A percentile compares a stretch with the other conserved stretches of the same genome.
These are phyloP conservation scores for Eristalinus sepulchralis DNA, from an alignment of 2,888 invertebrate species.

Conservation along the genomic window DNA sequence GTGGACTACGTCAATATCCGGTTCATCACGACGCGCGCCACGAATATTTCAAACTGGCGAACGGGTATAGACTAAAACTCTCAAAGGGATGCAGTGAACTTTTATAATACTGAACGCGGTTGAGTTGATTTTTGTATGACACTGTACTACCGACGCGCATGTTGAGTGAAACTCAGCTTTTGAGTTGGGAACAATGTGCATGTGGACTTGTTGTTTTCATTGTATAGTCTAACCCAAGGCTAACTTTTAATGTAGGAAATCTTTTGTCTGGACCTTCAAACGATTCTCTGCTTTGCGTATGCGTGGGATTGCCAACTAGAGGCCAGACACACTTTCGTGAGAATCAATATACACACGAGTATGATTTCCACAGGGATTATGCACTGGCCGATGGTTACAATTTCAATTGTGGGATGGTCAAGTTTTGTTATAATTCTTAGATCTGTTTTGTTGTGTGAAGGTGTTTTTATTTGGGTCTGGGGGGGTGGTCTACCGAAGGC, in stretches of 20 bases:
- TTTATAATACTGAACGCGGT: constrained; percentile 57
- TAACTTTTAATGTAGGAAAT: constrained; percentile 12
- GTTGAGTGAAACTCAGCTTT: constrained; percentile 24
- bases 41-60: constrained; percentile 49
- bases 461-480: background rate
- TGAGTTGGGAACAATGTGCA: constrained; percentile 35
- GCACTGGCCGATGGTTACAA: background rate
- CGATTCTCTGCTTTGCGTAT: background rate
- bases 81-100: constrained; percentile 44
- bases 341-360: background rate
- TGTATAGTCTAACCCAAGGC: background rate
- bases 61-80: constrained; percentile 56
- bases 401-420: background rate
- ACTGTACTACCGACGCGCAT: constrained; percentile 44
- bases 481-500: background rate
- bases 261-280: constrained; percentile 48
- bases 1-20: constrained; percentile 1
- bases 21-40: background rate
- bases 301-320: background rate
- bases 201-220: background rate
- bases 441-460: background rate
- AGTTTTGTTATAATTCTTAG: background rate
- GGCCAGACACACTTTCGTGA: background rate
- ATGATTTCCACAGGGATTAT: background rate
- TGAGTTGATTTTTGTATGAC: constrained; percentile 50